Evolutionary conservation across 2,797 vertebrate genomes (phyloP).

Genomic region (Pelodytes ibericus): DNA sequence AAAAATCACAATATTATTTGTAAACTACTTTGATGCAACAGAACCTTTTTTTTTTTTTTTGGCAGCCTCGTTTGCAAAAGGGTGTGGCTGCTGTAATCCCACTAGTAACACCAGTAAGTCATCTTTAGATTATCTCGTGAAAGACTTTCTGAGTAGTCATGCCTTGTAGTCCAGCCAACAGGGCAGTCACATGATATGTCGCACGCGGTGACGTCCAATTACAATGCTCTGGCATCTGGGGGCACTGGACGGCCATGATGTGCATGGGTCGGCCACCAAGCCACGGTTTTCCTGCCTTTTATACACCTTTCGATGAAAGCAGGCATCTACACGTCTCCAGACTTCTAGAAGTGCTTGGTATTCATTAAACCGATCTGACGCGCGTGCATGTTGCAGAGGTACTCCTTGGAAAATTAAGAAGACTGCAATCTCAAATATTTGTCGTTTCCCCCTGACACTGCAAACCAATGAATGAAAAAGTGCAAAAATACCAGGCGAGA

Average conservation of each 20-base stretch:
- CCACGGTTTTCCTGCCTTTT: not conserved
- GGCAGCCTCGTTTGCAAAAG: not conserved
- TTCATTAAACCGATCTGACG: not conserved
- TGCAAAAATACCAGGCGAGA: constrained; percentile 64
- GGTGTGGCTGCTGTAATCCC: not conserved
- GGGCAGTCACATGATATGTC: not conserved
- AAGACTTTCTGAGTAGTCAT: constrained; percentile 32
- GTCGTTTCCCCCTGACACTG: not conserved
- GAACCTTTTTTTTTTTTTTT: not conserved
- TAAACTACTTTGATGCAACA: not conserved
- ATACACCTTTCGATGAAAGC: not conserved
- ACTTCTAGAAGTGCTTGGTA: not conserved
- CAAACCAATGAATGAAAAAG: constrained; percentile 56
- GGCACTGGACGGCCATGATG: not conserved
- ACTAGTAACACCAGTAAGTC: not conserved
- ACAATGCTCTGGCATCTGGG: not conserved
- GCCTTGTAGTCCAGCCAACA: not conserved
- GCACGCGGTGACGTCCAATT: not conserved
- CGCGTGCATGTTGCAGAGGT: not conserved
- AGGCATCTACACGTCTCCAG: not conserved
- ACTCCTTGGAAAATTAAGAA: not conserved
- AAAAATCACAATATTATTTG: not conserved
- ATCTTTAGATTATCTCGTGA: constrained; percentile 10
- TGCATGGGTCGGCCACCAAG: not conserved
- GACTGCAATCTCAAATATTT: not conserved